Base-by-base conservation (phyloP, 2,113 vertebrate species). In the Caloenas nicobarica region DNA sequence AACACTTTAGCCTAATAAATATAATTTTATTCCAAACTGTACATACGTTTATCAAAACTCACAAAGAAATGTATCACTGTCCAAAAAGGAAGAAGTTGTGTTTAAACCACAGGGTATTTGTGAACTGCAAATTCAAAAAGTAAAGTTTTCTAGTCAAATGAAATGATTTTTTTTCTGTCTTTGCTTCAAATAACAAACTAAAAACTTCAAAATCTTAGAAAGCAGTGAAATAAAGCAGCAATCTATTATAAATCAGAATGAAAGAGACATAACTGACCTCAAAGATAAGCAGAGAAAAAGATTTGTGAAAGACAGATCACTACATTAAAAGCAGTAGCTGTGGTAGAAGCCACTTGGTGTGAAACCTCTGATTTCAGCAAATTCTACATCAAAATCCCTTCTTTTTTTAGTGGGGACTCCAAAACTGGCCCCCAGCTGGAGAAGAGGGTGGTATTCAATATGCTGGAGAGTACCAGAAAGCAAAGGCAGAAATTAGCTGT, bases 401-500 rank as follows among this genome's bases (percentile, higher is more conserved):
- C 8, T 11, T 69, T 64, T 46, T 93, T 50, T 24, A 61, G 4
- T 21, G 4, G 3, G 8, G 7, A 26, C n/a, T 73, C 46, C 28
- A 85, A 88, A 81, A 29, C 13, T 46, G 4, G 2, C 8, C 21
- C 9, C 42, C 72, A 81, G 0, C 7, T 38, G 40, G 58, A 86
- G 15, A 66, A 33, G 17, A 38, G 23, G 1, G 16, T 58, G n/a
- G 14, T n/a, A 34, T 81, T 74, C 38, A 83, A 34, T 51, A 38
- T 0, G 1, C 34, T 51, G 31, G 11, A 50, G 53, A 66, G 48
- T 53, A 71, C 48, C 60, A 81, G 61, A 81, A 86, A 57, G 64
- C 62, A 92, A 88, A 91, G 64, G 48, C 68, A 86, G 69, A 86
- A 94, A 91, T 91, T 46, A 82, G 60, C 78, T 79, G 61, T 79